These are phyloP conservation scores for Branchipolynoe longqiensis DNA, from an alignment of 2,888 invertebrate species.

Conservation along the genomic window DNA sequence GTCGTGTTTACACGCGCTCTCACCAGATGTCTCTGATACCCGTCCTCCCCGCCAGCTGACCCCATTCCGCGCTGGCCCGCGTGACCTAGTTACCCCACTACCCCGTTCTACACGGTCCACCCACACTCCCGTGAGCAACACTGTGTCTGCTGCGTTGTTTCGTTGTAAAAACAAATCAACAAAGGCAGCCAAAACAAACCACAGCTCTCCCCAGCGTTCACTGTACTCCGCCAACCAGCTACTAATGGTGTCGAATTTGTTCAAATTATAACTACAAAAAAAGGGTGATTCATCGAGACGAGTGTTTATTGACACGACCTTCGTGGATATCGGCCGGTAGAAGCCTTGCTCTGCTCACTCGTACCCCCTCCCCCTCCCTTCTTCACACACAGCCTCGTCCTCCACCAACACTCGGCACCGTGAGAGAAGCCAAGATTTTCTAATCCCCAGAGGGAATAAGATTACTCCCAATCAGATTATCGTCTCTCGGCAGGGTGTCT, in stretches of 20 bases:
- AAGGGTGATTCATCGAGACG: not conserved
- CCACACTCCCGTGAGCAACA: not conserved
- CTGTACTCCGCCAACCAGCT: not conserved
- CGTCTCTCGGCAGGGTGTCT: not conserved
- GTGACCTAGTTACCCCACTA: conserved; percentile 18
- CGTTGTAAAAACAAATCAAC: not conserved
- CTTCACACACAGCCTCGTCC: not conserved
- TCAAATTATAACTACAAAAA: not conserved
- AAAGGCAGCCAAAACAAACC: not conserved
- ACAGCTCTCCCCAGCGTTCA: not conserved
- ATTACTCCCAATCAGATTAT: conserved; percentile 47
- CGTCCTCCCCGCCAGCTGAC: not conserved
- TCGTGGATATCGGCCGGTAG: not conserved
- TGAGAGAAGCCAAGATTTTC: conserved; percentile 26
- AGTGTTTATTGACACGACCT: conserved; percentile 10
- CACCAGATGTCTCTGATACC: conserved; percentile 22
- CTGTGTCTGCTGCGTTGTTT: not conserved
- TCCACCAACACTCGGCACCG: not conserved
- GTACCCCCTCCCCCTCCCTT: not conserved
- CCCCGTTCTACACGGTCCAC: conserved; percentile 4
- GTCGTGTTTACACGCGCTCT: not conserved
- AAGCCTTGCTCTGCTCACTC: not conserved
- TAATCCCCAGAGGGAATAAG: conserved; percentile 20
- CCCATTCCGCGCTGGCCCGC: not conserved
- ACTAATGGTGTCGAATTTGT: not conserved